Base-by-base conservation (phyloP, 2,113 vertebrate genomes). In the Sorex araneus region DNA sequence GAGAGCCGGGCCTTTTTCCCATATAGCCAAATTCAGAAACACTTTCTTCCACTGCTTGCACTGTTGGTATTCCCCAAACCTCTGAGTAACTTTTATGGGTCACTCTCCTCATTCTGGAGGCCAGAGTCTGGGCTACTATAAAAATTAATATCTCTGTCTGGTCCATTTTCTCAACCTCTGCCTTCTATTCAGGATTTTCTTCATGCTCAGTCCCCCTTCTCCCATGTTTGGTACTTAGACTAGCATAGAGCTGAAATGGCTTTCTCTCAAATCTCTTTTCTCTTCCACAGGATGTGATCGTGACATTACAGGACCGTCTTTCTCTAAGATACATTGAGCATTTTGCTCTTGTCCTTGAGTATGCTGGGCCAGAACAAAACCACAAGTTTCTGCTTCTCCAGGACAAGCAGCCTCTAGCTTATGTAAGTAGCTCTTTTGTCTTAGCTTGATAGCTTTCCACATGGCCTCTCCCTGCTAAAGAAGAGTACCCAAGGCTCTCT, bases 241-340 rank as follows among this genome's bases (percentile, higher is more conserved):
- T 40, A 60, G 45, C 78, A 78, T 28, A 82, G 18, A 90, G 34
- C 34, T 76, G 71, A 27, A 90, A 80, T 2, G 7, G 23, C 28
- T 76, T 40, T 70, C 16, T 40, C 18, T 87, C 28, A 96, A 79
- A 79, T 43, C 40, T 87, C 78, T 85, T 86, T 92, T 92, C 60
- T 94, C 50, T 95, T 87, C 57, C 78, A 82, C 91, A 99, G 99
- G 99, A 99, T 92, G 99, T 99, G 97, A 99, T 99, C 97, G 98
- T 99, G 84, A 99, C 99, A 0, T 94, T 99, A 97, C 99, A 99
- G 97, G 99, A 99, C 96, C 99, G 99, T 80, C 99, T 99, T 93
- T 99, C 99, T n/a, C 97, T 99, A 92, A 99, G 99, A 80, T 99
- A 99, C 97, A 99, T 99, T 34, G 99, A 99, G 97, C 99, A 99